Conservation (phyloP, 2,888 invertebrate genomes). For the Agonopterix alstromeriana region DNA sequence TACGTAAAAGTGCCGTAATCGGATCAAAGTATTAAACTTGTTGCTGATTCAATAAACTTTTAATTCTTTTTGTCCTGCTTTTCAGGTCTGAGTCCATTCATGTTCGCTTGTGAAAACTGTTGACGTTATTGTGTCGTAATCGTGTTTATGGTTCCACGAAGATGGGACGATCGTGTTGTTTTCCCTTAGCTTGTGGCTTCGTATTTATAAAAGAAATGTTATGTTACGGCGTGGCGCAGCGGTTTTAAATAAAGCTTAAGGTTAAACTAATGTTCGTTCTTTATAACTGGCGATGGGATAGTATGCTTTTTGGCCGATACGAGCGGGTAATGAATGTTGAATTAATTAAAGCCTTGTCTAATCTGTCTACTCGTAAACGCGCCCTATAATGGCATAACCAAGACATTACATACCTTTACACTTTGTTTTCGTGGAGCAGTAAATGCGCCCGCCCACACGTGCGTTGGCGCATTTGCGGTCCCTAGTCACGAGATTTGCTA, state of each 20-base stretch:
- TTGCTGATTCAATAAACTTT: no score
- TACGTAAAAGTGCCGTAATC: not conserved
- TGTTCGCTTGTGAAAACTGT: not conserved
- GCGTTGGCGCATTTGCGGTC: conserved; percentile 7
- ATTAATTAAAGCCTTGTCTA: no score
- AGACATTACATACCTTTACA: conserved; percentile 3
- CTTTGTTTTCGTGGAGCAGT: conserved; percentile 17
- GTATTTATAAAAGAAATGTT: not conserved
- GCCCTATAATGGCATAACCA: not conserved
- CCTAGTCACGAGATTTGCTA: conserved; percentile 9
- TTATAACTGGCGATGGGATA: no score
- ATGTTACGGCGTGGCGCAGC: not conserved
- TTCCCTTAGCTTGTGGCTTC: conserved; percentile 7
- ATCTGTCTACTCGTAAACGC: no score
- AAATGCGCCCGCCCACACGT: conserved; percentile 15
- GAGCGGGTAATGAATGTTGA: no score
- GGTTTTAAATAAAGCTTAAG: not conserved
- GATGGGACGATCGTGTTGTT: conserved; percentile 7
- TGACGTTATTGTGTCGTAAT: conserved; percentile 9
- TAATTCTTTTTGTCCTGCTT: not conserved
- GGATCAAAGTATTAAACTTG: no score
- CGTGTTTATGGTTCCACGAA: conserved; percentile 11
- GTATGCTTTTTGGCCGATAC: no score
- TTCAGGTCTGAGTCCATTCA: not conserved
- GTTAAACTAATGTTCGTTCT: no score